Evolutionary conservation across 1,140 invertebrate genomes (phyloP), one percentile per base, ranked within the genome.

Genomic region (Microplitis mediator): DNA sequence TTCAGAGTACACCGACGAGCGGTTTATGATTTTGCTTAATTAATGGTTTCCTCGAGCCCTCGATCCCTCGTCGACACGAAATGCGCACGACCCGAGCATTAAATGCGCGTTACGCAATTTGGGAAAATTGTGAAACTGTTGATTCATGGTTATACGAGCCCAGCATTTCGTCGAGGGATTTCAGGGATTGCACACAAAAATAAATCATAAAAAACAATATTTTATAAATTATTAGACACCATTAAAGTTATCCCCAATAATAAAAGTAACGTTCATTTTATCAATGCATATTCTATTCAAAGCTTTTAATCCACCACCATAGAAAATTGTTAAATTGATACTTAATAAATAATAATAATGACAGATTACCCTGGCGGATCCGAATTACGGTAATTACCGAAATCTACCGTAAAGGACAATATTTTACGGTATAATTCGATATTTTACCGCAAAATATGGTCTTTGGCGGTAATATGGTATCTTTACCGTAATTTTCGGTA

Each of bases 21-120:
- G 56, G 73, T 67, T 72, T 72, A 75, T 72, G 60, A 72, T 72
- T 75, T 71, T 69, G 71, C 70, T 72, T 64, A 69, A 75, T 75
- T 75, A 72, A 75, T 69, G 70, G 60, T 72, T 72, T 65, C 66
- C 63, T 69, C 69, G 69, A 75, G 74, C 56, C 45, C 64, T 67
- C 63, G 58, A 71, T 60, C 62, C 50, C 54, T 56, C 60, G 13
- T n/a, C 51, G 50, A 45, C 60, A 39, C 60, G 60, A 52, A 61
- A 31, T 72, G 60, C 36, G 45, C 50, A 62, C 61, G 36, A 58
- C 60, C 72, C 67, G 32, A 62, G 64, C 69, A 66, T 72, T 72
- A 72, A 58, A 56, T 51, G 54, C 54, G 70, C 58, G 73, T 74
- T 74, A 74, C 69, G 69, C 73, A 74, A 74, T 72, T 71, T 68